Percentiles rank a stretch among this genome's conserved stretches.
Evolutionary conservation across 2,888 invertebrate genomes (phyloP).

Genomic region (Arctia plantaginis): DNA sequence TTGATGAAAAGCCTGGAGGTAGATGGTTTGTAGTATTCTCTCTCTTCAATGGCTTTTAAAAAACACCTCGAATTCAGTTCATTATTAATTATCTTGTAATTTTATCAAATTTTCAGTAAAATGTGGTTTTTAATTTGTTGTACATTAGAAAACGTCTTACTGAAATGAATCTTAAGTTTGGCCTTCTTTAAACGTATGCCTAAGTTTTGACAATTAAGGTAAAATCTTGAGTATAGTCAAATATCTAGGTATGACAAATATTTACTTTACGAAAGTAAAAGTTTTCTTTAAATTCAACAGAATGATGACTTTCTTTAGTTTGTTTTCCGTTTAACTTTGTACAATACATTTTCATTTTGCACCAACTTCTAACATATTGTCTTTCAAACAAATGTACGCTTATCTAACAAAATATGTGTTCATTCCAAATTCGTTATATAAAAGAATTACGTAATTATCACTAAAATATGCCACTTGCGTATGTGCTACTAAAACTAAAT

Average conservation of each 20-base stretch:
- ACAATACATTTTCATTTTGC: background rate
- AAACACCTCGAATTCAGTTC: too few relatives aligned
- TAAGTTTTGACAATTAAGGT: background rate
- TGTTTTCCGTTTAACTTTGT: background rate
- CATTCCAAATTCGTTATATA: background rate
- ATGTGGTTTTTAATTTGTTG: too few relatives aligned
- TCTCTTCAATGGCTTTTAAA: too few relatives aligned
- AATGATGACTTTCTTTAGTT: background rate
- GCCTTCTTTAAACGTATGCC: background rate
- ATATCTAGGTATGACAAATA: background rate
- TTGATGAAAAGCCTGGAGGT: background rate
- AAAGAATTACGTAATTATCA: background rate
- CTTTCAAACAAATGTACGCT: background rate
- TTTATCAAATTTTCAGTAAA: too few relatives aligned
- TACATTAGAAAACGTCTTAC: too few relatives aligned
- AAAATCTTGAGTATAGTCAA: background rate
- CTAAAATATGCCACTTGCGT: background rate
- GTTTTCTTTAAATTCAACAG: background rate
- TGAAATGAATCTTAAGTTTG: too few relatives aligned
- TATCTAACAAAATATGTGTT: background rate
- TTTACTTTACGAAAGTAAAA: background rate
- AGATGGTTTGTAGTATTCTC: background rate
- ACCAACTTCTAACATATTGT: background rate
- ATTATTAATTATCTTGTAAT: too few relatives aligned
- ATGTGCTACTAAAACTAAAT: background rate